These are phyloP conservation scores for Punctoribates punctum DNA, from an alignment of 2,888 invertebrate species.

Conservation along the genomic window DNA sequence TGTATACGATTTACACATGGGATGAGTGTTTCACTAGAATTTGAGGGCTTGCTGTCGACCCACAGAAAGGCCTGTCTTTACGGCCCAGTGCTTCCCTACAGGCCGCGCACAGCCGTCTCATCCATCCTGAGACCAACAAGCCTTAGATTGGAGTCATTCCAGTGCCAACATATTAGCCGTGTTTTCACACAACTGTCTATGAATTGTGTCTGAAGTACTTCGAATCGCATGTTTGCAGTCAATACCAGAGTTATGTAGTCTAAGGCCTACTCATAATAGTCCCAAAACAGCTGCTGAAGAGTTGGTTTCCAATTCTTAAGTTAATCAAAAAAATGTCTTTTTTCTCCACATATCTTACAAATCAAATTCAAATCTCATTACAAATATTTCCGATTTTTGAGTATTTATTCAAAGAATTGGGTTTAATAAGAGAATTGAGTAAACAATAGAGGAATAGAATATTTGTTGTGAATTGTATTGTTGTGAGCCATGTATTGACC, in stretches of 20 bases:
- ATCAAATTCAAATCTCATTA: background rate
- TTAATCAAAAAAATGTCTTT: constrained; percentile 7
- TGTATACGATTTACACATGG: constrained; percentile 19
- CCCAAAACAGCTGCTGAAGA: constrained; percentile 3
- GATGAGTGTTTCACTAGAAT: background rate
- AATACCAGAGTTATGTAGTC: constrained; percentile 5
- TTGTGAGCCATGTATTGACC: constrained; percentile 24
- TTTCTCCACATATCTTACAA: background rate
- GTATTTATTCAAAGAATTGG: background rate
- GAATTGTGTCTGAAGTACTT: background rate
- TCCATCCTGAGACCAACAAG: constrained; percentile 33
- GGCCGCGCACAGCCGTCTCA: constrained; percentile 15
- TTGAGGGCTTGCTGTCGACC: constrained; percentile 8
- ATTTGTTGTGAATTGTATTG: background rate
- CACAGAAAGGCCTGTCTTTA: constrained; percentile 21
- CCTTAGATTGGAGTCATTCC: background rate
- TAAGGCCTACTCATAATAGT: constrained; percentile 17
- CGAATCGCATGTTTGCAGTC: background rate
- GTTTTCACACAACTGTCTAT: constrained; percentile 13
- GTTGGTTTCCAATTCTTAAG: background rate
- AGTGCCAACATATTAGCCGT: constrained; percentile 5
- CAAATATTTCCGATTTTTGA: background rate
- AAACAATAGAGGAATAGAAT: constrained; percentile 14
- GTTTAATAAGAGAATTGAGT: background rate
- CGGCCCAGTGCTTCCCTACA: constrained; percentile 27